Conservation (phyloP, 37 sponge, comb jelly and placozoan genomes). For the Amphimedon queenslandica region DNA sequence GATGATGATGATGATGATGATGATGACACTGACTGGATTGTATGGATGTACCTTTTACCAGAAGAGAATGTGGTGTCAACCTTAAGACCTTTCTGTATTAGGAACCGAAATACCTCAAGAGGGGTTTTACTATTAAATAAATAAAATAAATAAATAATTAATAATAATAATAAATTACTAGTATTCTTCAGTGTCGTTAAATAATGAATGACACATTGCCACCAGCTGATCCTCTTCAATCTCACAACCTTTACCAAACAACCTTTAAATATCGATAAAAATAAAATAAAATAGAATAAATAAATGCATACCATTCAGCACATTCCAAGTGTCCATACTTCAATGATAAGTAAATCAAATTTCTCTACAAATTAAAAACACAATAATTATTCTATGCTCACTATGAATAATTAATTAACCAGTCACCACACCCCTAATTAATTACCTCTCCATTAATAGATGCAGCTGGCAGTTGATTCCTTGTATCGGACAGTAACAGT, state of each 20-base stretch:
- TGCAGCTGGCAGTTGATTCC: no score
- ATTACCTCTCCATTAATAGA: no score
- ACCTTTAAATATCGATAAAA: no score
- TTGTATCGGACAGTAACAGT: conserved; percentile 17
- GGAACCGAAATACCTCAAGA: conserved; percentile 20
- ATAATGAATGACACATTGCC: no score
- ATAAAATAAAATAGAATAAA: no score
- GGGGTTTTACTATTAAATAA: background rate
- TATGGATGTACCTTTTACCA: background rate
- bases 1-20: no score
- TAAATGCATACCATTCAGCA: conserved; percentile 46
- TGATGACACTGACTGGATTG: no score
- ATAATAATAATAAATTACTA: no score
- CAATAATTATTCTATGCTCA: background rate
- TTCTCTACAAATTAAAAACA: background rate
- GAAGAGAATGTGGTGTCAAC: background rate
- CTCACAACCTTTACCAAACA: no score
- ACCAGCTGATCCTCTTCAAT: no score
- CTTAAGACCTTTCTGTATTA: conserved; percentile 36
- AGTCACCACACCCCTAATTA: no score
- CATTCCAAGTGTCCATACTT: conserved; percentile 21
- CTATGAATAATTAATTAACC: background rate
- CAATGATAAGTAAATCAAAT: conserved; percentile 25
- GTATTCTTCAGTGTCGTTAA: no score
- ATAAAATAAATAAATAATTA: background rate